These are phyloP conservation scores for Lipotes vexillifer DNA, from an alignment of 2,113 vertebrate genomes.

Conservation along the genomic window DNA sequence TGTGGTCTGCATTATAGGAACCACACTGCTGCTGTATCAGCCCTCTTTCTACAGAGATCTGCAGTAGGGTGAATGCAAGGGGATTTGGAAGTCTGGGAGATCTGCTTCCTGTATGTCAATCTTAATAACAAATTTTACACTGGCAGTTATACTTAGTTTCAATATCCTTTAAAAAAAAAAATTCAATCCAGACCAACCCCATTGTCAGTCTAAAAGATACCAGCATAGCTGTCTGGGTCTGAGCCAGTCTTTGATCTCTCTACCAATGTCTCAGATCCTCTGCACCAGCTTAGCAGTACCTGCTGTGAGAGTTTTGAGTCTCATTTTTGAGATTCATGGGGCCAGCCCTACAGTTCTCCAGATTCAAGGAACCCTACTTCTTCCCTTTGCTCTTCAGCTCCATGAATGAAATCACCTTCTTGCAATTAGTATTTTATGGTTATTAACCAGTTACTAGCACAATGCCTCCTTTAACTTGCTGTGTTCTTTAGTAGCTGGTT, in stretches of 20 bases:
- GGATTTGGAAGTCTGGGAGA: background rate
- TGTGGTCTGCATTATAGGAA: background rate
- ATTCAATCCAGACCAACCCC: background rate
- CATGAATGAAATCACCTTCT: background rate
- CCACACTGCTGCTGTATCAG: background rate
- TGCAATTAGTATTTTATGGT: background rate
- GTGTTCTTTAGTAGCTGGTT: background rate
- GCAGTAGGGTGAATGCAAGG: background rate
- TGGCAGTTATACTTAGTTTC: background rate
- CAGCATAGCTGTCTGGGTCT: background rate
- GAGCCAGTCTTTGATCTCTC: background rate
- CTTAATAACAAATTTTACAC: background rate
- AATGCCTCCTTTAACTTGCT: background rate
- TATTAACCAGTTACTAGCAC: background rate
- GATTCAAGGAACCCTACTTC: background rate
- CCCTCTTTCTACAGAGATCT: background rate
- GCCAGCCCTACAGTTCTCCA: background rate
- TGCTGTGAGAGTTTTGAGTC: background rate
- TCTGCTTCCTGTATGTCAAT: background rate
- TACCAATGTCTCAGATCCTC: background rate
- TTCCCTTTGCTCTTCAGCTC: background rate
- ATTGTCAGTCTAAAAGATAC: background rate
- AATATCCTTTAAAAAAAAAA: background rate
- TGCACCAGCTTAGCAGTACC: background rate
- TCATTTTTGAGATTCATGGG: background rate